Base-by-base conservation (phyloP, 2,797 vertebrate species). In the Lateolabrax maculatus region DNA sequence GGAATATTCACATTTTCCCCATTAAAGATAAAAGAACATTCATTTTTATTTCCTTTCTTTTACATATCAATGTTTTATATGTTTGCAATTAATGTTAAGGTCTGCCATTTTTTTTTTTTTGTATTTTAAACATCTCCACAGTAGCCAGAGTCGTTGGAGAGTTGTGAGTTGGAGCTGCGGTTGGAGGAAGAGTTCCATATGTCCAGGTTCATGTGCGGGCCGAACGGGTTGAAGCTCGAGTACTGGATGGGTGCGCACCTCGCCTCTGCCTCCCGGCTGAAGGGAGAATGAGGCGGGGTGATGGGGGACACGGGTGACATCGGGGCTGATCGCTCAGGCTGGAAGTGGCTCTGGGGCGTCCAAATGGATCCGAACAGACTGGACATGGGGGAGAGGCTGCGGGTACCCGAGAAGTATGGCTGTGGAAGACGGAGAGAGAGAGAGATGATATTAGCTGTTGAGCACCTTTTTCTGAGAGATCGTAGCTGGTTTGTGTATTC, bases 281-380 rank as follows among this genome's bases (percentile, higher is more conserved):
- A 97, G 71, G 96, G 90, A 0, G 97, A 91, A 72, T 95, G 96
- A 0, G 97, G 96, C 1, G 95, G 89, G 1, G 87, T 88, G 94
- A 94, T 37, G 67, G 95, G 91, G 1, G 96, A 94, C 78, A 97
- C 95, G 0, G 97, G 97, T 21, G 95, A 89, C 1, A 96, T 88
- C 1, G 96, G 95, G 36, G 91, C 93, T 0, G 95, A 95, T 27
- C 94, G 93, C 68, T 93, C 96, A 2, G 96, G 48, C 5, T 93
- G 93, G 83, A 93, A 93, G 89, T 97, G 97, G 84, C 89, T 97
- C 87, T 99, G 98, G 0, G 98, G 98, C 15, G 98, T 98, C 98
- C 98, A 99, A 92, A 99, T 99, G 90, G 98, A 99, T 63, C 98
- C 98, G 67, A 99, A 99, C 77, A 99, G 96, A 91, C 98, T 97